A percentile compares a stretch with the other conserved stretches of the same genome.
Evolutionary conservation across 37 sponge, comb jelly and placozoan genomes (phyloP).

Genomic region (Oscarella lobularis): DNA sequence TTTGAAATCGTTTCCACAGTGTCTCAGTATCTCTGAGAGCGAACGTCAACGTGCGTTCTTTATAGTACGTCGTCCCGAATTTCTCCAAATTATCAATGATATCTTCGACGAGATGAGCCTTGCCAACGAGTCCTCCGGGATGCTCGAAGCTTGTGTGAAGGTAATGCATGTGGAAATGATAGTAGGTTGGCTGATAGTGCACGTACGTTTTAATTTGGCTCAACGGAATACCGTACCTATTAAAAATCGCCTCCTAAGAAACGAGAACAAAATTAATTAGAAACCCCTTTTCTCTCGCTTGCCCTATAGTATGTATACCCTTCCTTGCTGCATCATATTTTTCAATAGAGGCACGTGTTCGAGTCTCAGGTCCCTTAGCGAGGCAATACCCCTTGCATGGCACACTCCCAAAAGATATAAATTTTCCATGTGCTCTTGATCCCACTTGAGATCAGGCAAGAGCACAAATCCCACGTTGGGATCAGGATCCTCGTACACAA

Average conservation of each 20-base stretch:
- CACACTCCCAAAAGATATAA: constrained; percentile 75
- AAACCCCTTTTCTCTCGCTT: too few relatives aligned
- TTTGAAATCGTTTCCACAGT: not conserved
- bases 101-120: constrained; percentile 75
- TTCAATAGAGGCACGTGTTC: constrained; percentile 66
- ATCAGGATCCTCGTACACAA: constrained; percentile 59
- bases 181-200: constrained; percentile 98
- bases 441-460: constrained; percentile 94
- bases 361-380: constrained; percentile 51
- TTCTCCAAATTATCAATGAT: constrained; percentile 82
- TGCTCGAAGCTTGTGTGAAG: constrained; percentile 55
- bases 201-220: constrained; percentile 5
- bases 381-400: constrained; percentile 34
- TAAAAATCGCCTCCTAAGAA: not conserved
- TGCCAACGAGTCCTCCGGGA: constrained; percentile 43
- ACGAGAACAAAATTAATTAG: not conserved
- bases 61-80: constrained; percentile 53
- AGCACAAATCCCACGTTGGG: constrained; percentile 68
- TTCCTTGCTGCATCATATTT: constrained; percentile 51
- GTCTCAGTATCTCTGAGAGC: constrained; percentile 8
- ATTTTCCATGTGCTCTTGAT: constrained; percentile 37
- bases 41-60: constrained; percentile 57
- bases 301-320: constrained; percentile 30
- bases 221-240: not conserved
- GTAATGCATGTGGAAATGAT: constrained; percentile 93